These are phyloP conservation scores for Coracias cyanogaster DNA, from an alignment of 2,797 vertebrate species.

Conservation along the genomic window DNA sequence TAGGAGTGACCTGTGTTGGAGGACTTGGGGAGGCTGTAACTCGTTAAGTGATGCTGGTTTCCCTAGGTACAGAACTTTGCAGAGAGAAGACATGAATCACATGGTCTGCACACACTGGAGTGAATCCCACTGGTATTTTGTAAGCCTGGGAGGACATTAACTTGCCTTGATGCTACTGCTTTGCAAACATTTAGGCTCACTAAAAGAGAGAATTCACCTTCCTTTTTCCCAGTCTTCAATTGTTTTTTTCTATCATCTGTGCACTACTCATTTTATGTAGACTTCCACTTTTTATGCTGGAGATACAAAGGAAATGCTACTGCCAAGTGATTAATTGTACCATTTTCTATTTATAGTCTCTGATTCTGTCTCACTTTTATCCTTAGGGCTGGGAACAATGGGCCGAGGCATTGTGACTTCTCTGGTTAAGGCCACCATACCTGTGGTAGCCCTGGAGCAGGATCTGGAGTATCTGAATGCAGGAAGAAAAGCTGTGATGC, in stretches of 20 bases:
- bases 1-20: background rate
- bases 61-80: background rate
- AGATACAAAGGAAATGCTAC: background rate
- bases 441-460: slow-evolving; percentile 89
- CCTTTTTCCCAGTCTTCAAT: background rate
- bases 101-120: background rate
- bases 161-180: background rate
- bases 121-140: background rate
- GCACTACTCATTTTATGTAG: background rate
- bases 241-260: background rate
- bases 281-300: background rate
- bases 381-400: slow-evolving; percentile 93
- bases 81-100: background rate
- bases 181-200: background rate
- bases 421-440: slow-evolving; percentile 85
- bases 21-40: background rate
- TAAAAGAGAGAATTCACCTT: background rate
- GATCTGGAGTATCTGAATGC: slow-evolving; percentile 82
- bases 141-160: background rate
- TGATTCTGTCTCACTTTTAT: slow-evolving; percentile 45
- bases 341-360: background rate
- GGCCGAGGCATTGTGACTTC: slow-evolving; percentile 88
- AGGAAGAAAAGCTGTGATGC: slow-evolving; percentile 80
- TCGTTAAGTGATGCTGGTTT: background rate
- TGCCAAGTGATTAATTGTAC: background rate